Conservation (phyloP, 1,140 invertebrate genomes). For the Drosophila biarmipes region DNA sequence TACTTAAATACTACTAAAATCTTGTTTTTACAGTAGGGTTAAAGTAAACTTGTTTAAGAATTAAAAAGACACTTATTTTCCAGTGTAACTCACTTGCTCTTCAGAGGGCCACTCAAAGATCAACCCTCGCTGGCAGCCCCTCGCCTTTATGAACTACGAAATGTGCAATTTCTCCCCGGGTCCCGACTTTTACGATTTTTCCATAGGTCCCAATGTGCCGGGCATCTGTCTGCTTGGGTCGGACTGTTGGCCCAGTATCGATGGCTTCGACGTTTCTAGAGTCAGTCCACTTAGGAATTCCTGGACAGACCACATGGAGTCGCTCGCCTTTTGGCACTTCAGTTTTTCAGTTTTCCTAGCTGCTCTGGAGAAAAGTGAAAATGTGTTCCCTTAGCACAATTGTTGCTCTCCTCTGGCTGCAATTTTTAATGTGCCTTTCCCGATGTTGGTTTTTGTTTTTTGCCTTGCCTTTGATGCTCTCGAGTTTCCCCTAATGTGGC, state of each 20-base stretch:
- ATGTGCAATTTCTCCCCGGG: constrained; percentile 65
- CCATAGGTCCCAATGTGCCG: constrained; percentile 72
- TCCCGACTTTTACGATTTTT: constrained; percentile 67
- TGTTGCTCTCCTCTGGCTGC: constrained; percentile 35
- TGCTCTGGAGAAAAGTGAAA: constrained; percentile 40
- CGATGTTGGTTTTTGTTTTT: constrained; percentile 13
- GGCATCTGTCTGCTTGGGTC: constrained; percentile 59
- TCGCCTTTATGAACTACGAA: constrained; percentile 71
- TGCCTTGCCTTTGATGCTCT: constrained; percentile 61
- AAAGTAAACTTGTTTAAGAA: constrained; percentile 1
- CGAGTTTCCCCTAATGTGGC: constrained; percentile 45
- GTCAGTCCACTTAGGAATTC: constrained; percentile 73
- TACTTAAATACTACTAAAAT: too few species aligned
- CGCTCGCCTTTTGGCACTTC: constrained; percentile 48
- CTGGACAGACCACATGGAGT: constrained; percentile 71
- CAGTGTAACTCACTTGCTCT: constrained; percentile 24
- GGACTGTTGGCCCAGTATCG: constrained; percentile 53
- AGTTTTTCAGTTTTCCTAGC: constrained; percentile 34
- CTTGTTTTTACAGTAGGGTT: not conserved
- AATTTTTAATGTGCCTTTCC: constrained; percentile 63
- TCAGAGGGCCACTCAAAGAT: constrained; percentile 36
- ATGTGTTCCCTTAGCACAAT: constrained; percentile 55
- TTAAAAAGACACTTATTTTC: not conserved
- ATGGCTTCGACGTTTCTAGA: constrained; percentile 5
- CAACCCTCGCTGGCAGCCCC: constrained; percentile 30